These are phyloP conservation scores for Cataglyphis hispanica DNA, from an alignment of 1,140 invertebrate species.

Conservation along the genomic window DNA sequence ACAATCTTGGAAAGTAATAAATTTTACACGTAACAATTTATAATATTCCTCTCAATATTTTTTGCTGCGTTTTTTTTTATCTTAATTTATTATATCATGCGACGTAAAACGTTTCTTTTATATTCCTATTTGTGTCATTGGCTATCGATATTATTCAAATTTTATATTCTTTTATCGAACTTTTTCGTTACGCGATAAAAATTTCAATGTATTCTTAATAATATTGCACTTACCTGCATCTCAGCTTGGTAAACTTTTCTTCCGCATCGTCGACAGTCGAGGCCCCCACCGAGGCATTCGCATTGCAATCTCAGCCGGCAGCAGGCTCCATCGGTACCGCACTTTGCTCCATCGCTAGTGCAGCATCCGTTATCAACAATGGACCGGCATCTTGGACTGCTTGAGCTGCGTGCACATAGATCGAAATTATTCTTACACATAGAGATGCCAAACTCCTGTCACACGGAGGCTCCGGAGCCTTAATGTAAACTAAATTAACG, in stretches of 20 bases:
- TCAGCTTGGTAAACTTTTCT: slow-evolving; percentile 83
- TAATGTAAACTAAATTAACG: background rate
- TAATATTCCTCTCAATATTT: background rate
- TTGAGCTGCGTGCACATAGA: slow-evolving; percentile 51
- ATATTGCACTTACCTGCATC: slow-evolving; percentile 78
- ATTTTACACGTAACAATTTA: slow-evolving; percentile 14
- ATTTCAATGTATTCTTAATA: background rate
- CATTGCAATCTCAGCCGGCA: slow-evolving; percentile 71
- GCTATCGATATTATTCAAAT: background rate
- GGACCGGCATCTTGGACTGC: slow-evolving; percentile 60
- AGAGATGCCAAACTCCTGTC: background rate
- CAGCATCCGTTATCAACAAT: slow-evolving; percentile 41
- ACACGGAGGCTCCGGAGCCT: no score
- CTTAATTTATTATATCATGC: background rate
- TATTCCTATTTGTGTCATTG: background rate
- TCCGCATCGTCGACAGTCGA: slow-evolving; percentile 81
- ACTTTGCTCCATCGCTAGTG: slow-evolving; percentile 36
- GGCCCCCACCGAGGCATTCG: slow-evolving; percentile 81
- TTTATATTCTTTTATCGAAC: background rate
- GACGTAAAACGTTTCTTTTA: background rate
- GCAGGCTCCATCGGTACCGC: slow-evolving; percentile 30
- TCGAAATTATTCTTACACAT: slow-evolving; percentile 42
- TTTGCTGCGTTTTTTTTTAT: background rate
- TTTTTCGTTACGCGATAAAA: background rate
- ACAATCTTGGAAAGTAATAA: slow-evolving; percentile 74